These are phyloP conservation scores for Coluber constrictor DNA, from an alignment of 2,797 vertebrate genomes.

Conservation along the genomic window DNA sequence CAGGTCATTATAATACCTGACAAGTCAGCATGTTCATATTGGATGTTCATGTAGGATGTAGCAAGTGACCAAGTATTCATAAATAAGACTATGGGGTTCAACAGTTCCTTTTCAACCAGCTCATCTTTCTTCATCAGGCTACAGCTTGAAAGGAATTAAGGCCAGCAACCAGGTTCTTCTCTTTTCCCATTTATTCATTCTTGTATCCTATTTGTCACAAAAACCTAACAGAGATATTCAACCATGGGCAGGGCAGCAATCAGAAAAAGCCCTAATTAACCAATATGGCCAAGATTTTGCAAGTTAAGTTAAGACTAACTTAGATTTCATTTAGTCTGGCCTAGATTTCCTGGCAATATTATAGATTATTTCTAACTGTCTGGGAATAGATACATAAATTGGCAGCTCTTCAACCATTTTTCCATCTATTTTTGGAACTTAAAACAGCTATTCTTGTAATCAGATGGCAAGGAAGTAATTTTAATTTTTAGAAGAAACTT, in stretches of 20 bases:
- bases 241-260: background rate
- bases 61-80: background rate
- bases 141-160: background rate
- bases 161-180: background rate
- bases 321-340: background rate
- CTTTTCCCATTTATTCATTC: background rate
- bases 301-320: background rate
- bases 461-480: background rate
- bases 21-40: background rate
- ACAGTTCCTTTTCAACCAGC: background rate
- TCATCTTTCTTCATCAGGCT: background rate
- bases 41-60: background rate
- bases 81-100: background rate
- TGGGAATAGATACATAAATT: background rate
- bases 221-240: background rate
- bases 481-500: background rate
- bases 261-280: background rate
- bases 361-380: background rate
- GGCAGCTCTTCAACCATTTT: background rate
- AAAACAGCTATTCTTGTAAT: background rate
- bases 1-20: background rate
- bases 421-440: background rate
- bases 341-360: background rate
- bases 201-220: background rate
- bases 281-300: background rate